Conservation (phyloP, 2,113 vertebrate genomes). For the Vimba vimba region DNA sequence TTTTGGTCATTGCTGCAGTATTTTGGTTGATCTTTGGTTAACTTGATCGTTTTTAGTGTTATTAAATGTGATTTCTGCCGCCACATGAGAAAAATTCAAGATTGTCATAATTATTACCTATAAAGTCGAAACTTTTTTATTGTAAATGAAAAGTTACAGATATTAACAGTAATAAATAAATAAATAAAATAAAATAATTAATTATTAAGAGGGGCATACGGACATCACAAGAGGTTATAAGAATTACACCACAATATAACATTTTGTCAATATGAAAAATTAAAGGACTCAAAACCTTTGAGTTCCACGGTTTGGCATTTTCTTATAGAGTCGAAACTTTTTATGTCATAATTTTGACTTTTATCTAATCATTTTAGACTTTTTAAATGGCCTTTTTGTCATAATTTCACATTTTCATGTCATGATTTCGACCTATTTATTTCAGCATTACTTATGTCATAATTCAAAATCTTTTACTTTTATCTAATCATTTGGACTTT, state of each 20-base stretch:
- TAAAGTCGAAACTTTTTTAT: neutral
- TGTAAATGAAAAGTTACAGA: no score
- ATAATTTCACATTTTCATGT: no score
- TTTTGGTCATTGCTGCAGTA: neutral
- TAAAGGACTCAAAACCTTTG: no score
- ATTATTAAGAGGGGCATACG: no score
- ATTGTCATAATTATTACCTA: neutral
- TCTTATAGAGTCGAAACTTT: neutral
- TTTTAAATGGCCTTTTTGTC: no score
- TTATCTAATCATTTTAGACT: neutral
- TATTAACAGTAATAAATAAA: no score
- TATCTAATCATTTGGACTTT: neutral
- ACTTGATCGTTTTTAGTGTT: neutral
- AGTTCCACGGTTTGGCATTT: neutral
- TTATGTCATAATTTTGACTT: neutral
- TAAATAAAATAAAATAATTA: no score
- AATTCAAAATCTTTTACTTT: neutral
- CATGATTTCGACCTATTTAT: no score
- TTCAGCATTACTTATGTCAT: neutral
- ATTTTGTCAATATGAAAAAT: no score
- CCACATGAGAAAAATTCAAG: neutral
- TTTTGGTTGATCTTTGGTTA: neutral
- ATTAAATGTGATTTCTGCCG: neutral
- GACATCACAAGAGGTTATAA: no score
- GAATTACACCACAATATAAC: no score